Percentiles rank a stretch among this genome's conserved stretches.
phyloP scores from a whole-genome alignment of 2,888 invertebrate genomes.

The Nysson spinosus region DNA sequence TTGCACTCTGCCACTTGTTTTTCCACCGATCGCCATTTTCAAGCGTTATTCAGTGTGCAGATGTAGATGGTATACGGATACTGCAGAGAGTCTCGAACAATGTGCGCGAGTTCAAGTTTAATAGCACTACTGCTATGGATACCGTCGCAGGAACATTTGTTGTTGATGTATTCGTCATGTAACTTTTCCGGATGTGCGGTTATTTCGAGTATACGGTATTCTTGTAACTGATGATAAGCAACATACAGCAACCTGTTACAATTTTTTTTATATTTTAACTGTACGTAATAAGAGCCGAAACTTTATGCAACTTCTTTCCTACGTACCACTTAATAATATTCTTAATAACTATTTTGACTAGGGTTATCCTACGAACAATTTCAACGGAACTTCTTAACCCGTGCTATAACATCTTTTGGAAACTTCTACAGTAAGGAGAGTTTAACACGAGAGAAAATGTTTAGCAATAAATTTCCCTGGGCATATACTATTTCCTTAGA shows the following conservation, averaged over 20 bases:
- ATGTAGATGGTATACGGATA: neutral
- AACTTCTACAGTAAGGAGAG: slow-evolving; percentile 32
- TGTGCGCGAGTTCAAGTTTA: slow-evolving; percentile 3
- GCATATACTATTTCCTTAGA: slow-evolving; percentile 31
- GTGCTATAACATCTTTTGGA: slow-evolving; percentile 20
- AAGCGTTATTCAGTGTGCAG: neutral
- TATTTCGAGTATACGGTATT: neutral
- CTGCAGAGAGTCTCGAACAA: slow-evolving; percentile 3
- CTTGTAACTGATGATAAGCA: too few species aligned
- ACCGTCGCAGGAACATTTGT: slow-evolving; percentile 4
- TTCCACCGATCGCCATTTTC: neutral
- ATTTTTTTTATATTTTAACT: too few species aligned
- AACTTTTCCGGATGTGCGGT: neutral
- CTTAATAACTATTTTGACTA: too few species aligned
- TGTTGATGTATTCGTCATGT: slow-evolving; percentile 4
- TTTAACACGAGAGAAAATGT: slow-evolving; percentile 26
- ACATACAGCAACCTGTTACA: too few species aligned
- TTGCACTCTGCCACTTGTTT: slow-evolving; percentile 2
- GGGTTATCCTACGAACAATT: neutral
- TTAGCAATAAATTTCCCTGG: slow-evolving; percentile 40
- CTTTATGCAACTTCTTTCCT: too few species aligned
- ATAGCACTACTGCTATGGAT: neutral
- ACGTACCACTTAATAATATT: too few species aligned
- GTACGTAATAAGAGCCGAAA: too few species aligned
- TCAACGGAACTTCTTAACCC: slow-evolving; percentile 33